phyloP scores from a whole-genome alignment of 2,113 vertebrate genomes.

The Melanerpes aurifrons region DNA sequence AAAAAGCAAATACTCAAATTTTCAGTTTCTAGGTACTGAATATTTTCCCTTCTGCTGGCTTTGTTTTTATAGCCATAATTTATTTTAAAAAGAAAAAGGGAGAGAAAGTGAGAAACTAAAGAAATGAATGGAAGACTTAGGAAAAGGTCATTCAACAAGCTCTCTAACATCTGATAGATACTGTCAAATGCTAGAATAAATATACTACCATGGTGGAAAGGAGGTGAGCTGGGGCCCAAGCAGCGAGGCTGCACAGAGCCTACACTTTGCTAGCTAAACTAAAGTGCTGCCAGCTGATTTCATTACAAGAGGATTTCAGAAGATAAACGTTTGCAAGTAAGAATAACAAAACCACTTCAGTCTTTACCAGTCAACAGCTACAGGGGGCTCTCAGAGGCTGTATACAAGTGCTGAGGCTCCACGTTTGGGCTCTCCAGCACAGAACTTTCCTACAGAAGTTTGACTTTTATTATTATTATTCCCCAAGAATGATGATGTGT shows the following conservation, averaged over 20 bases:
- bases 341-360: constrained; percentile 23
- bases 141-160: constrained; percentile 61
- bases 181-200: constrained; percentile 52
- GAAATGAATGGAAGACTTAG: constrained; percentile 68
- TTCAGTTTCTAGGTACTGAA: constrained; percentile 79
- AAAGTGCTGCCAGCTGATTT: constrained; percentile 34
- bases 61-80: constrained; percentile 88
- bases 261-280: constrained; percentile 1
- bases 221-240: constrained; percentile 2
- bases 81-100: constrained; percentile 81
- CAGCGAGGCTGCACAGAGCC: not conserved
- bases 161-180: constrained; percentile 65
- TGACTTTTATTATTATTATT: not conserved
- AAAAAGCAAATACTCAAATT: constrained; percentile 85
- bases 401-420: not conserved
- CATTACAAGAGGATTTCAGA: constrained; percentile 23
- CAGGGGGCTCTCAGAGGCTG: constrained; percentile 38
- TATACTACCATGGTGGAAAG: not conserved
- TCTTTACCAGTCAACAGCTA: constrained; percentile 14
- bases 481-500: not conserved
- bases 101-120: constrained; percentile 72
- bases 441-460: not conserved
- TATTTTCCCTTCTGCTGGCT: constrained; percentile 83
- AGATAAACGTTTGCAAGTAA: constrained; percentile 28
- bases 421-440: not conserved